Evolutionary conservation across 30 jellyfish, hydroid and myxozoan species (phyloP), one percentile per base, ranked within the genome.

Genomic region (Chironex yamaguchii): DNA sequence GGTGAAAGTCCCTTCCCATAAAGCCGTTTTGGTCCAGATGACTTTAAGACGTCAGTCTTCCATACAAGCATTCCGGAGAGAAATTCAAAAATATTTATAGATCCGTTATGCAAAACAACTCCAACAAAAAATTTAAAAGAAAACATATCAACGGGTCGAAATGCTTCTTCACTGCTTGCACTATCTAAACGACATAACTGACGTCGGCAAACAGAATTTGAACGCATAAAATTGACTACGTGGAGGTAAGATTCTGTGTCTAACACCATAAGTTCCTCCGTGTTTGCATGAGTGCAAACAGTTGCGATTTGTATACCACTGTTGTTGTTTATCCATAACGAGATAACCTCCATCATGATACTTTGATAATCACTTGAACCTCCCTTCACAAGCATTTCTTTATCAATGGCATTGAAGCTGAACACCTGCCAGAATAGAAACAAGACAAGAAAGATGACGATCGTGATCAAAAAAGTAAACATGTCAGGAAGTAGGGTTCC

Each of bases 251-350:
- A 76, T 29, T 91, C 90, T 9, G 96, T 76, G 49, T 90, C 98
- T 29, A 95, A 78, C 20, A 95, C 87, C 2, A 84, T 52, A 20
- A 95, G 88, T 66, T 89, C 98, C 14, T 89, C 89, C 13, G 96
- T 71, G 0, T 80, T 75, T 21, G 97, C 88, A 62, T 90, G 96
- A n/a, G 96, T 66, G 31, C 97, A 85, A n/a, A 50, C 36, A 0
- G 93, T 90, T 17, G 90, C 52, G 48, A 86, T 81, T 0, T 75
- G 62, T 22, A 83, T 89, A 49, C 71, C 96, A 35, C 32, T 42
- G 4, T 76, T n/a, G 24, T 82, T 66, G 65, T 84, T 85, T 34
- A 95, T 95, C 99, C 99, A 95, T 36, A 95, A 62, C 13, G 97
- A 89, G 20, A 95, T 49, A 12, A 95, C 76, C 2, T 84, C 96